Evolutionary conservation across 2,113 vertebrate species (phyloP), one percentile per base, ranked within the genome.

Genomic region (Symphodus melops): DNA sequence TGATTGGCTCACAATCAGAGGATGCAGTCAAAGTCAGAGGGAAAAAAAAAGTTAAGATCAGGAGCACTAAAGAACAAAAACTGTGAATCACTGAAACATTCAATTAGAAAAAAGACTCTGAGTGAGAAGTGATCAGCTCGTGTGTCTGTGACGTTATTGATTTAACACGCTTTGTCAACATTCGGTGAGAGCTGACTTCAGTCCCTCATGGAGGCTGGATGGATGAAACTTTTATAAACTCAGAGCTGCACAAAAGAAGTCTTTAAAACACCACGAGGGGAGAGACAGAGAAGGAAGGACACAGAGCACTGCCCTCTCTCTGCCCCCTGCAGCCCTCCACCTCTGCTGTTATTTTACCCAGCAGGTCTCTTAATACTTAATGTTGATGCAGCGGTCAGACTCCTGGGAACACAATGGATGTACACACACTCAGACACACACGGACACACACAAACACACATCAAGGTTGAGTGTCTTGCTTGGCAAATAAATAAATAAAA

Each of bases 311-410:
- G 28, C 28, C 28, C 28, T 33, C 28, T 33, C 28, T 33, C 28
- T 33, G 28, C 28, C 28, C 28, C 28, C 28, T 33, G 48, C 33
- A 41, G 44, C 46, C n/a, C 41, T 74, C 56, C 25, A 80, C 65
- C 80, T 75, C 53, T 56, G 48, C 70, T 82, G 65, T 81, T 83
- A 71, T 77, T 79, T 81, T 62, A 19, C 25, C 28, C 82, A 86
- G 82, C 79, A 81, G 60, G 77, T 56, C 75, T 69, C 71, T 88
- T 33, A 33, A 82, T 87, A 86, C 75, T 86, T 83, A 79, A 82
- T 86, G 71, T 37, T 58, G 63, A 85, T 78, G 74, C 65, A 65
- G 25, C 49, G 1, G 64, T 1, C 75, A 68, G 57, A 25, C 70
- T 62, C 78, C 55, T 60, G 70, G 68, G 73, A 84, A 78, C 72